Conservation (phyloP, 2,797 vertebrate genomes). For the Myotis daubentonii region DNA sequence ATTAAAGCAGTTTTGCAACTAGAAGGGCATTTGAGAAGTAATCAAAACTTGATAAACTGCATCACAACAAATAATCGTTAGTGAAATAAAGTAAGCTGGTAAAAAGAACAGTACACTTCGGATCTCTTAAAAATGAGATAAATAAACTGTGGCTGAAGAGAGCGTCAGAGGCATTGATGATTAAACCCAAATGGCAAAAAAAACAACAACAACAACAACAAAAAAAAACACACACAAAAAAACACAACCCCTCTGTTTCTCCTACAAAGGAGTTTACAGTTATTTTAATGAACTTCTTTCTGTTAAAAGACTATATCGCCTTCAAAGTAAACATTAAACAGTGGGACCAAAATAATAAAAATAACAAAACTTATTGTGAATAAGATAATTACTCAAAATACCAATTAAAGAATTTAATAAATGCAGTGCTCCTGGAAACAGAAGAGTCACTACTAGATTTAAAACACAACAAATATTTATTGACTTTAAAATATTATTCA, state of each 20-base stretch:
- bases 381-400: not conserved
- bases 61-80: not conserved
- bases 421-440: not conserved
- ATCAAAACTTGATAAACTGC: not conserved
- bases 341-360: not conserved
- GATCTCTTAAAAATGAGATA: not conserved
- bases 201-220: too few species aligned
- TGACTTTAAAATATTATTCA: conserved; percentile 34
- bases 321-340: not conserved
- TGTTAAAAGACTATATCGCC: not conserved
- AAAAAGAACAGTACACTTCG: not conserved
- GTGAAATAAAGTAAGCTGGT: not conserved
- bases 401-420: not conserved
- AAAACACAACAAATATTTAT: not conserved
- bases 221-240: too few species aligned
- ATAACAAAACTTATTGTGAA: not conserved
- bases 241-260: not conserved
- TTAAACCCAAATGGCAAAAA: not conserved
- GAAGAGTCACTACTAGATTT: not conserved
- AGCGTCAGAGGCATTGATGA: not conserved
- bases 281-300: not conserved
- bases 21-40: not conserved
- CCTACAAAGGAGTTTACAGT: not conserved
- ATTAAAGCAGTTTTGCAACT: not conserved
- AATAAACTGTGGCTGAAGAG: not conserved